Percentiles rank a stretch among this genome's conserved stretches.
phyloP scores from a whole-genome alignment of 2,888 invertebrate species.

The Spicauda simplicius region DNA sequence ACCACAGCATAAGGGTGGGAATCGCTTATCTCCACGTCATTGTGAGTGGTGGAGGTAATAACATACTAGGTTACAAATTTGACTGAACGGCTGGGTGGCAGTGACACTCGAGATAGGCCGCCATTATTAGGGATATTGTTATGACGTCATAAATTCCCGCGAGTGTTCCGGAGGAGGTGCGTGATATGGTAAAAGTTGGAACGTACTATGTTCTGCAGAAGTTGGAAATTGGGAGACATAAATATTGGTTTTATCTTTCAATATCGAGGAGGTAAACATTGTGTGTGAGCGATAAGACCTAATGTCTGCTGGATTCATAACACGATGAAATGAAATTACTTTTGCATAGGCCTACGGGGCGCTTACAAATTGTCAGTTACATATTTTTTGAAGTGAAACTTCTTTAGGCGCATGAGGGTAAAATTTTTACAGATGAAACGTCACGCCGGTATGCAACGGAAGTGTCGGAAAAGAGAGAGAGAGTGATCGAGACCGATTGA shows the following conservation, averaged over 20 bases:
- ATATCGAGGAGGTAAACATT: neutral
- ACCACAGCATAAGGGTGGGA: neutral
- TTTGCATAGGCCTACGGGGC: no score
- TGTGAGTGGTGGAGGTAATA: neutral
- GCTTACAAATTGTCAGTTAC: no score
- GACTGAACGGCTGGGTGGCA: constrained; percentile 22
- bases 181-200: constrained; percentile 34
- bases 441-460: no score
- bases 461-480: no score
- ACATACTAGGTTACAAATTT: constrained; percentile 23
- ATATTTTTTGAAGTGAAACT: no score
- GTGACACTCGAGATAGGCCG: constrained; percentile 24
- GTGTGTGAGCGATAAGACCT: neutral
- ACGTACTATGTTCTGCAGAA: constrained; percentile 13
- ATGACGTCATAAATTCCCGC: constrained; percentile 26
- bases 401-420: no score
- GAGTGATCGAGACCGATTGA: no score
- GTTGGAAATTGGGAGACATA: constrained; percentile 5
- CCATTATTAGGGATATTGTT: constrained; percentile 36
- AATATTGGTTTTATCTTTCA: constrained; percentile 8
- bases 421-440: no score
- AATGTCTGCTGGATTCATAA: no score
- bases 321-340: no score
- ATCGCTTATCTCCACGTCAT: neutral
- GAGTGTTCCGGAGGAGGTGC: constrained; percentile 14